These are phyloP conservation scores for Meta bourneti DNA, from an alignment of 2,888 invertebrate species.

Conservation along the genomic window DNA sequence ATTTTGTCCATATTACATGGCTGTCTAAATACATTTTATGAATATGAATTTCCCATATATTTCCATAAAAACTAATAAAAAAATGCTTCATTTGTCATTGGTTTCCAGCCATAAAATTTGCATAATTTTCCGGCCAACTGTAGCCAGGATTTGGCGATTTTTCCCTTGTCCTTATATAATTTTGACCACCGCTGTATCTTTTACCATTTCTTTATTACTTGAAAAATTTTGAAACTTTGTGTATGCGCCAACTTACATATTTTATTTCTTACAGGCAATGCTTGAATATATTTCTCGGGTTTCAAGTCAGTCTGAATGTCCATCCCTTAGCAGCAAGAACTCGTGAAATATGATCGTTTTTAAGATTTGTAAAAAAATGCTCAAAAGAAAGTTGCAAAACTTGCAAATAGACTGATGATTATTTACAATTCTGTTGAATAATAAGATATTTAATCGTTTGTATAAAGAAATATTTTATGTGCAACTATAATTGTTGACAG, in stretches of 20 bases:
- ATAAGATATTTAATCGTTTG: conserved; percentile 59
- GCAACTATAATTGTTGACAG: conserved; percentile 56
- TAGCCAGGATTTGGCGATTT: too few relatives aligned
- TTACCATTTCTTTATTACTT: not conserved
- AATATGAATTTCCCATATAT: too few relatives aligned
- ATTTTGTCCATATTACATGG: too few relatives aligned
- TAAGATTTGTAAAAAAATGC: not conserved
- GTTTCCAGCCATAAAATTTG: too few relatives aligned
- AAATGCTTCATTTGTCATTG: too few relatives aligned
- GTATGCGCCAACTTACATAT: not conserved
- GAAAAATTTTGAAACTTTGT: not conserved
- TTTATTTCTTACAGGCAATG: conserved; percentile 65
- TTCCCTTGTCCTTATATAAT: too few relatives aligned
- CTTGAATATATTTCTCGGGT: conserved; percentile 74
- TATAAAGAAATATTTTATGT: conserved; percentile 56
- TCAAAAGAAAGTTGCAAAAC: conserved; percentile 9
- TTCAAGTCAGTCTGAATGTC: conserved; percentile 72
- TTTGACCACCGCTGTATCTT: too few relatives aligned
- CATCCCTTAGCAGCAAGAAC: conserved; percentile 62
- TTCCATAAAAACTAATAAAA: too few relatives aligned
- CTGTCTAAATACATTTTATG: too few relatives aligned
- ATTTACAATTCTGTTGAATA: conserved; percentile 20
- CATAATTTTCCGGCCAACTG: too few relatives aligned
- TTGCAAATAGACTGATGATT: not conserved
- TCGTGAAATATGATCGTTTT: not conserved